Conservation (phyloP, 2,113 vertebrate species). For the Formicarius rufipectus region DNA sequence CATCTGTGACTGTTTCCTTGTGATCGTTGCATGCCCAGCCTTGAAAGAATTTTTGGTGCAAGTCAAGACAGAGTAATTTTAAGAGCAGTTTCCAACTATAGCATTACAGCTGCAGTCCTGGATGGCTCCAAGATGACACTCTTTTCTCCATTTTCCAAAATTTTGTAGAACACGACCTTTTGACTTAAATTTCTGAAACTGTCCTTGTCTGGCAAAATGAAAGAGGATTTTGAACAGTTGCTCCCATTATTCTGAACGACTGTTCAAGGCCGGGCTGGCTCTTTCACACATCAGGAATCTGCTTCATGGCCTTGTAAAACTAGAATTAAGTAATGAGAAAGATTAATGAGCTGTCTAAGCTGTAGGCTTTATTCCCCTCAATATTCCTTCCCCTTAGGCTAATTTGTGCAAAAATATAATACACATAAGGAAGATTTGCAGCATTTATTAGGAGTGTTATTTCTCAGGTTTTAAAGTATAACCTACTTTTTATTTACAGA, state of each 20-base stretch:
- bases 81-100: constrained; percentile 16
- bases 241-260: not conserved
- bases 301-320: not conserved
- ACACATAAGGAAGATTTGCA: not conserved
- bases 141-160: not conserved
- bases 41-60: constrained; percentile 56
- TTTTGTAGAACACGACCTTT: not conserved
- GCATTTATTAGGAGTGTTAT: not conserved
- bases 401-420: constrained; percentile 5
- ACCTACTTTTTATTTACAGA: not conserved
- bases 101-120: not conserved
- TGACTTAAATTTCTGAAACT: not conserved
- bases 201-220: not conserved
- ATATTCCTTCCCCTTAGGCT: not conserved
- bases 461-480: not conserved
- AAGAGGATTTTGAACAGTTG: not conserved
- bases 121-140: not conserved
- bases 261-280: not conserved
- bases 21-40: constrained; percentile 27
- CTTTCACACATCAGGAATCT: not conserved
- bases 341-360: constrained; percentile 40
- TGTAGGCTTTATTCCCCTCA: not conserved
- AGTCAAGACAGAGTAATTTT: constrained; percentile 46
- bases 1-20: constrained; percentile 50
- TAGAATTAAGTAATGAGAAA: constrained; percentile 27